Evolutionary conservation across 2,113 vertebrate genomes (phyloP), one percentile per base, ranked within the genome.

Genomic region (Pteronura brasiliensis): DNA sequence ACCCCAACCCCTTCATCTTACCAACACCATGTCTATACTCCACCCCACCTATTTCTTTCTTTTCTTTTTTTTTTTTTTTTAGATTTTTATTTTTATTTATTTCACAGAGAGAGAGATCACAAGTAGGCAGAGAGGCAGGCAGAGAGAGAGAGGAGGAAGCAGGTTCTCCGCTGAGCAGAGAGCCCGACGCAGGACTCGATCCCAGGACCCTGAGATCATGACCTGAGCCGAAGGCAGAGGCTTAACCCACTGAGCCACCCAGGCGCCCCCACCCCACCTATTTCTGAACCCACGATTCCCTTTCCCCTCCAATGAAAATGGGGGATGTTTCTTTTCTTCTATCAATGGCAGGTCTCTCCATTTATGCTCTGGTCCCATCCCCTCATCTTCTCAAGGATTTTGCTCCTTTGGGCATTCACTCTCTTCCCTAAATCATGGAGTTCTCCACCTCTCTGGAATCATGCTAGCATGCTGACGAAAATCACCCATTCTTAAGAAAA

Each of bases 401-500:
- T 81, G 15, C 25, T 92, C 72, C 55, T 74, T 86, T 82, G 87
- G 39, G 12, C 21, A 74, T 86, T 90, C 44, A 67, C 15, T 86
- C 59, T 82, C n/a, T 95, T 96, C 39, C 34, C 17, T 74, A 94
- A 92, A 36, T 87, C 47, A 76, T 83, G 20, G 21, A 31, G 88
- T 84, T 79, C 6, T 85, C n/a, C 9, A 76, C 12, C 6, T 55
- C 59, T 96, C 59, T 55, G 79, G 84, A 97, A 83, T 34, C 6
- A 7, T 95, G 31, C 29, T 65, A 69, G 65, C 15, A n/a, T 72
- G 31, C n/a, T 65, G 21, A 88, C 44, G 10, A 61, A 93, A 95
- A 86, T 76, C 29, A 49, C 65, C 36, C 47, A 74, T 34, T 29
- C 52, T 87, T 95, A 95, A 87, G 52, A 90, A 92, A 95, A 87